Conservation (phyloP, 2,888 invertebrate species). For the Spodoptera exigua region DNA sequence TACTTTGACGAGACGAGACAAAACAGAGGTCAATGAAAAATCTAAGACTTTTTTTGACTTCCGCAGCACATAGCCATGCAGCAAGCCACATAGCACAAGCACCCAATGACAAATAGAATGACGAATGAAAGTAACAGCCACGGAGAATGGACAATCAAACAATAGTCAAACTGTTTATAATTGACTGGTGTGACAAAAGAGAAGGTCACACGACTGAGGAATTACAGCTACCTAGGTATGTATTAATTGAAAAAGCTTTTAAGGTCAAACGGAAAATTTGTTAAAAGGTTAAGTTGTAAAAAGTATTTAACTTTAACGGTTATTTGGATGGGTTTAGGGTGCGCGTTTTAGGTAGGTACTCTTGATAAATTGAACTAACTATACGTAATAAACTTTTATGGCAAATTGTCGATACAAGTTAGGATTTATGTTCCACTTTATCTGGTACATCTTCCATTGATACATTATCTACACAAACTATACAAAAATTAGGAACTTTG, state of each 20-base stretch:
- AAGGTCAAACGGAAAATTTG: slow-evolving; percentile 32
- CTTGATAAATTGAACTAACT: too few species aligned
- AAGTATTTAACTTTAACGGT: background rate
- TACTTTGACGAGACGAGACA: too few species aligned
- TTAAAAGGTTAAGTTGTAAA: slow-evolving; percentile 17
- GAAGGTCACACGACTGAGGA: slow-evolving; percentile 35
- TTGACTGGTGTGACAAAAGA: slow-evolving; percentile 33
- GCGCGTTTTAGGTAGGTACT: too few species aligned
- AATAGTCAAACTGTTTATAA: slow-evolving; percentile 14
- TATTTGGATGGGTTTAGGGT: background rate
- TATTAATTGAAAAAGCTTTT: slow-evolving; percentile 15
- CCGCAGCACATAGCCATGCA: too few species aligned
- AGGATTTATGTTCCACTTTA: too few species aligned
- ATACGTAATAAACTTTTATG: too few species aligned
- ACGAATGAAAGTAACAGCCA: slow-evolving; percentile 13
- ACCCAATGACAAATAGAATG: background rate
- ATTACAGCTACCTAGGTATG: background rate
- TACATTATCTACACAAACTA: too few species aligned
- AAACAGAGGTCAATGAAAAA: too few species aligned
- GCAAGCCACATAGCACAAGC: background rate
- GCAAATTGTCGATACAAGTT: too few species aligned
- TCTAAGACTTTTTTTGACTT: too few species aligned
- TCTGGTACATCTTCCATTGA: too few species aligned
- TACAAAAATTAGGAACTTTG: too few species aligned
- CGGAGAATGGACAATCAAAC: slow-evolving; percentile 33